Conservation (phyloP, 2,113 vertebrate species). For the Chloebia gouldiae region DNA sequence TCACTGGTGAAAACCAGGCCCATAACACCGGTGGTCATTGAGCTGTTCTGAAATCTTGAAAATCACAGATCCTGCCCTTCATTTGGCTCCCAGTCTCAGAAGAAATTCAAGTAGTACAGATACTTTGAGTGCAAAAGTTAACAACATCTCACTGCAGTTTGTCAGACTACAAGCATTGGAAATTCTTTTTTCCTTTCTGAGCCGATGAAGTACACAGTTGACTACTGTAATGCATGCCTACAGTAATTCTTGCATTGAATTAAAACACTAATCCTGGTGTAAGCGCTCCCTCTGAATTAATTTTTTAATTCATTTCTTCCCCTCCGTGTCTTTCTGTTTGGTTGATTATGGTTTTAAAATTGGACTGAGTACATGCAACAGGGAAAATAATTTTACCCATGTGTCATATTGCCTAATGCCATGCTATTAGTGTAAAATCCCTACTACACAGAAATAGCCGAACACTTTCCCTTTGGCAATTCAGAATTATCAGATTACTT, state of each 20-base stretch:
- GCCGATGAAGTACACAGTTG: neutral
- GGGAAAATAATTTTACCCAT: neutral
- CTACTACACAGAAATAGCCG: neutral
- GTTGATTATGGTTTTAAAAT: neutral
- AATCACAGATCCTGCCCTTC: neutral
- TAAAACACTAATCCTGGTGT: neutral
- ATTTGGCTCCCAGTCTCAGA: neutral
- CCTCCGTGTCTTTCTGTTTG: neutral
- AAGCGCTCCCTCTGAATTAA: neutral
- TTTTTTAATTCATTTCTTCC: neutral
- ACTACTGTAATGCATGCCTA: neutral
- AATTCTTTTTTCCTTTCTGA: neutral
- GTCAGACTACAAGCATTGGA: neutral
- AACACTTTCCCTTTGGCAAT: neutral
- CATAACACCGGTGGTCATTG: rapidly evolving
- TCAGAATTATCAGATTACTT: neutral
- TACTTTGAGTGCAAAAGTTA: rapidly evolving
- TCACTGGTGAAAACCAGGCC: neutral
- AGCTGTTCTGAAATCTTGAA: neutral
- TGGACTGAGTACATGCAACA: neutral
- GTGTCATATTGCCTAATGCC: neutral
- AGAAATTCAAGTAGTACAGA: neutral
- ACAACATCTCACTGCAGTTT: neutral
- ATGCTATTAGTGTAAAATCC: neutral
- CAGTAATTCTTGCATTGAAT: neutral